Evolutionary conservation across 2,113 vertebrate genomes (phyloP).

Genomic region (Anguilla japonica): DNA sequence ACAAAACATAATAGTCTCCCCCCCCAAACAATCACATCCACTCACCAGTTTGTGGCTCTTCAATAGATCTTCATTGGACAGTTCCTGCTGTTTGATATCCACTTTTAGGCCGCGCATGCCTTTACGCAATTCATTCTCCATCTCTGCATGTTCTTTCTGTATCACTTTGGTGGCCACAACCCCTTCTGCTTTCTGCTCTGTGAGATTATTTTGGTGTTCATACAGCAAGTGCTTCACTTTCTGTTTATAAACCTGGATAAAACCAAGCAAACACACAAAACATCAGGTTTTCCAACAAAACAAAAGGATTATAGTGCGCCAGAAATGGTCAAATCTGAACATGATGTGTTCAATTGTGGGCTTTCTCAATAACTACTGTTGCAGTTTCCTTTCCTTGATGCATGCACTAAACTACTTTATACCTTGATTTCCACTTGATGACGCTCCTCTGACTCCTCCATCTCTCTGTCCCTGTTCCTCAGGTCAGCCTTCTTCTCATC

Average conservation of each 20-base stretch:
- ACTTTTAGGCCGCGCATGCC: conserved; percentile 64
- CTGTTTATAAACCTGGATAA: conserved; percentile 81
- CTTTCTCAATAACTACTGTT: background rate
- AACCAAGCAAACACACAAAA: background rate
- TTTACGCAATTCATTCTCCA: conserved; percentile 70
- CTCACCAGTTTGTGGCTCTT: conserved; percentile 80
- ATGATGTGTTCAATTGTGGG: background rate
- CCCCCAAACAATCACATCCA: background rate
- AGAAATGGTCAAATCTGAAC: background rate
- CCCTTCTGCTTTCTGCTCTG: conserved; percentile 74
- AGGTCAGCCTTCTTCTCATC: conserved; percentile 79
- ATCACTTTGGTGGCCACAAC: conserved; percentile 60
- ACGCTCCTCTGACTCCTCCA: conserved; percentile 81
- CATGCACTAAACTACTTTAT: background rate
- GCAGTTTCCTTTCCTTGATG: background rate
- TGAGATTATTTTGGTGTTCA: conserved; percentile 85
- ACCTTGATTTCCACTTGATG: conserved; percentile 92
- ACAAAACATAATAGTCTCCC: background rate
- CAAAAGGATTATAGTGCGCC: background rate
- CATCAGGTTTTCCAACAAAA: background rate
- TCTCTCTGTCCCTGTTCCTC: conserved; percentile 77
- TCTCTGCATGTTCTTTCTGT: conserved; percentile 72
- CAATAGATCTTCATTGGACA: conserved; percentile 68
- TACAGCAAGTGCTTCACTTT: conserved; percentile 92
- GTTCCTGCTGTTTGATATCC: conserved; percentile 76